Base-by-base conservation (phyloP, 2,888 invertebrate species). In the Stenchaetothrips biformis region DNA sequence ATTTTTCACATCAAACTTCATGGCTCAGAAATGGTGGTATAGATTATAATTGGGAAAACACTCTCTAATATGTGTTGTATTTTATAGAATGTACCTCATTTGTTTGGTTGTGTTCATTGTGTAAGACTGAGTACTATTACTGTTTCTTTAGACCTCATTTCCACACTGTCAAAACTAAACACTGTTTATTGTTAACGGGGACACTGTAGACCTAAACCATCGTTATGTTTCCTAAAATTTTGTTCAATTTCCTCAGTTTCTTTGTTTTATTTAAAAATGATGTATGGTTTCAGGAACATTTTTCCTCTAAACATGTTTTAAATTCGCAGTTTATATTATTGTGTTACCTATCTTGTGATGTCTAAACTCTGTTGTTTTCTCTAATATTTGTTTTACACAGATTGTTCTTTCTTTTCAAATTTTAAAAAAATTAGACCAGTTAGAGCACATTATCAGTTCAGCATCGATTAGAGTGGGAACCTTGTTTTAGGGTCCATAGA, bases 31-130 rank as follows among this genome's bases (percentile, higher is more conserved):
- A 74, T 25, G 67, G 67, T 25, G 25, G 25, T 21, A 21, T 25
- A 25, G 67, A 74, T 25, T 74, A 8, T 74, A 74, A 74, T 25
- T 74, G 67, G 67, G 67, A 21, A 74, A 74, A 74, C 11, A 74
- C 67, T 7, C 67, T 74, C 21, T 74, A 74, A 74, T 21, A 74
- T 74, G 7, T 25, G 11, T 2, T 74, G 67, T 21, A 25, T 25
- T 11, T 74, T 25, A 74, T 74, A 37, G 37, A 37, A 37, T 37
- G 37, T 37, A 37, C 37, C 37, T 37, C 25, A 11, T 74, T 74
- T 74, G 11, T 74, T 74, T 74, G 67, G 67, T 74, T 74, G 67
- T 74, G 67, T 74, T 74, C 67, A 74, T 25, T 74, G 67, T 25
- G n/a, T 25, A 74, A 74, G 67, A 74, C 67, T 74, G 67, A 74